Percentiles rank a stretch among this genome's conserved stretches.
Evolutionary conservation across 2,797 vertebrate species (phyloP).

Genomic region (Chelonia mydas): DNA sequence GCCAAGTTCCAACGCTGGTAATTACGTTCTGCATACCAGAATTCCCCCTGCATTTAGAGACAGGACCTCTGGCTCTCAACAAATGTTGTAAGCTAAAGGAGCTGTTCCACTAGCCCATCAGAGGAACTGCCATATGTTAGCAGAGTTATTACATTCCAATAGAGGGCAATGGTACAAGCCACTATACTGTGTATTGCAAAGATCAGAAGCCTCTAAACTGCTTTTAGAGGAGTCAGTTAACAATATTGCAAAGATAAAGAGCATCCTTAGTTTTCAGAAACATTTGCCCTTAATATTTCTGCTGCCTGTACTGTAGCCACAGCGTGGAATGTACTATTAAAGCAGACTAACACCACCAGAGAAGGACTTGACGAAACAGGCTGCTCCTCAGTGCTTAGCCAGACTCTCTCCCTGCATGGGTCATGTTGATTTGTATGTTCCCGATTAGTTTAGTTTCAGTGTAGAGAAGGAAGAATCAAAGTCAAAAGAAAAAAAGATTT

Average conservation of each 20-base stretch:
- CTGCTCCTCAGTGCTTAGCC: background rate
- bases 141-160: background rate
- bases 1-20: slow-evolving; percentile 57
- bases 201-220: background rate
- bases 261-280: background rate
- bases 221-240: background rate
- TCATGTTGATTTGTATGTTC: background rate
- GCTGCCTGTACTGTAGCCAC: background rate
- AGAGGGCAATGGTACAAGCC: slow-evolving; percentile 34
- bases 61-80: slow-evolving; percentile 31
- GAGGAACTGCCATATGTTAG: slow-evolving; percentile 21
- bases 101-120: background rate
- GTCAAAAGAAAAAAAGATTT: slow-evolving; percentile 6
- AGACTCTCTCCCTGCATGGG: background rate
- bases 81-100: background rate
- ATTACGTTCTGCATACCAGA: slow-evolving; percentile 50
- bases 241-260: background rate
- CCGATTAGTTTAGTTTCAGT: slow-evolving; percentile 9
- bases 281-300: background rate
- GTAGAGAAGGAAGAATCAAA: background rate
- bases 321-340: background rate
- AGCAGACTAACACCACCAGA: background rate
- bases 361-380: background rate
- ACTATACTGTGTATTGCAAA: background rate
- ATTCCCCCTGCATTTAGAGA: slow-evolving; percentile 38